Percentiles rank a stretch among this genome's conserved stretches.
phyloP scores from a whole-genome alignment of 2,797 vertebrate species.

The Bovichtus diacanthus region DNA sequence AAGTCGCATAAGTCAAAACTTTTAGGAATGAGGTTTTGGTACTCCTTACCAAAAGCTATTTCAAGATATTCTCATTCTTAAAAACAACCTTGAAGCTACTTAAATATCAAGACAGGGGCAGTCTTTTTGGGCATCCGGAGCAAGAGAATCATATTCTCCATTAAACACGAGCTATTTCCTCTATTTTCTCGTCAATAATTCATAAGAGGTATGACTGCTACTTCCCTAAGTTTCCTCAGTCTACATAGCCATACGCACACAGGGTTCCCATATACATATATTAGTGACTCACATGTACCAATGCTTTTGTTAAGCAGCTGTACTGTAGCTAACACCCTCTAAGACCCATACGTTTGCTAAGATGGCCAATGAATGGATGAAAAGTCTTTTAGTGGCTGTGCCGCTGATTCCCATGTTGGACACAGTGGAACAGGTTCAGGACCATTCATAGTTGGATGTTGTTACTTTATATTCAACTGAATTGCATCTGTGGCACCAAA shows the following conservation, averaged over 20 bases:
- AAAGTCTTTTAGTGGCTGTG: neutral
- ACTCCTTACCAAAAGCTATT: neutral
- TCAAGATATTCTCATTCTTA: constrained; percentile 7
- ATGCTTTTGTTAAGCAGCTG: constrained; percentile 52
- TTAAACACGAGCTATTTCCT: constrained; percentile 51
- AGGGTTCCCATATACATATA: constrained; percentile 13
- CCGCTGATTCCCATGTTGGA: neutral
- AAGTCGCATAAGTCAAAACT: neutral
- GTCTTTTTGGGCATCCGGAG: constrained; percentile 17
- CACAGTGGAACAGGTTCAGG: neutral
- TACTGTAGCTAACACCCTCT: constrained; percentile 43
- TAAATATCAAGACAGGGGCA: constrained; percentile 12
- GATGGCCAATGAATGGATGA: constrained; percentile 40
- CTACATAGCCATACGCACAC: neutral
- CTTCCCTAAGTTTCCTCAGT: constrained; percentile 13
- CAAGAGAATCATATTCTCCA: constrained; percentile 31
- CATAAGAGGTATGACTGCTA: constrained; percentile 23
- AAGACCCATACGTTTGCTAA: constrained; percentile 44
- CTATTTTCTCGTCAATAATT: constrained; percentile 51
- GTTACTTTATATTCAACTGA: neutral
- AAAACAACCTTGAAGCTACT: constrained; percentile 2
- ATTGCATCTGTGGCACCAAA: neutral
- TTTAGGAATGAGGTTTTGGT: neutral
- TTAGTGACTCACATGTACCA: constrained; percentile 35
- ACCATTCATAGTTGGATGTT: neutral